Base-by-base conservation (phyloP, 2,888 invertebrate species). In the Amiota communis region DNA sequence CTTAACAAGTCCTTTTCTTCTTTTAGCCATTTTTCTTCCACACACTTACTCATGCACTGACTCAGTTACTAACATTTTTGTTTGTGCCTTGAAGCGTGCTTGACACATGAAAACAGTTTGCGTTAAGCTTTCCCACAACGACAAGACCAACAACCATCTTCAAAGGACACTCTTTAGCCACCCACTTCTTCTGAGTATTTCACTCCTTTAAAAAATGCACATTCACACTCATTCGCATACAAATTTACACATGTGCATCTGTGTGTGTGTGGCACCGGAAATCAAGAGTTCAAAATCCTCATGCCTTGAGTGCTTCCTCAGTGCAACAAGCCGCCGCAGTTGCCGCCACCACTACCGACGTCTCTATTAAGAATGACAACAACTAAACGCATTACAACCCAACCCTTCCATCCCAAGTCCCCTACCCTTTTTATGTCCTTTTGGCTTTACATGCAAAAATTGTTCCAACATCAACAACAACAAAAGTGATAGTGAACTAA, bases 21-120 rank as follows among this genome's bases (percentile, higher is more conserved):
- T 20, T 59, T 59, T 51, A n/a, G 53, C 12, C 36, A 11, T 36
- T 48, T 68, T 23, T 51, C 12, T 51, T 12, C 36, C 53, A n/a
- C 51, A 51, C 51, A 20, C 53, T 53, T 68, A 36, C 46, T 10
- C 63, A 17, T 8, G 46, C 36, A 36, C 36, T 36, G 4, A 11
- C 23, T 63, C 23, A 10, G 6, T 36, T 46, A 46, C 46, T 36
- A 12, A 17, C 46, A 15, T 53, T 68, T 68, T 68, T 53, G 36
- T 53, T 12, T 63, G 23, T 51, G 51, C 51, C 53, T 68, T 68
- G 9, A 51, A 68, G 67, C 53, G 36, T 68, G 20, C 83, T 83
- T 83, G 83, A 84, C 84, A 83, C 83, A 83, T 83, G 84, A 86
- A 83, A 83, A 83, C 83, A 83, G 83, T 85, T 83, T 83, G 20